Percentiles rank a stretch among this genome's conserved stretches.
Conservation (phyloP, 2,888 invertebrate genomes). For the Aporophyla nigra region DNA sequence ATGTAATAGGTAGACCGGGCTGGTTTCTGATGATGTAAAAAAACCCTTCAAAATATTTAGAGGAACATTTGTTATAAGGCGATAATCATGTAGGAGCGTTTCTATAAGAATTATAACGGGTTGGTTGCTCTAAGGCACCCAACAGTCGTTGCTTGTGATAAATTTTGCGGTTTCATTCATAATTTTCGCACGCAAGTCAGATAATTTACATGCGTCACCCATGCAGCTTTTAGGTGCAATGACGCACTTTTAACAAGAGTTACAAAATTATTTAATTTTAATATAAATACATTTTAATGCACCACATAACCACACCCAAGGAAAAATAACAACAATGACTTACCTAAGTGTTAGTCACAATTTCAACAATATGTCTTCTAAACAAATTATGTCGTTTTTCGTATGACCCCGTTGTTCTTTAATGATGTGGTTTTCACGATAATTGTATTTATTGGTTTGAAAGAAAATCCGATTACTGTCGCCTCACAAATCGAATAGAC, state of each 20-base stretch:
- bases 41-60: no score
- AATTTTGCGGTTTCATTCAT: not conserved
- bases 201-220: not conserved
- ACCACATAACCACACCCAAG: not conserved
- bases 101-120: not conserved
- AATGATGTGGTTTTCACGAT: not conserved
- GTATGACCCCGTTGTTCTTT: not conserved
- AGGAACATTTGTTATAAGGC: no score
- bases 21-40: no score
- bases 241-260: not conserved
- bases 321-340: not conserved
- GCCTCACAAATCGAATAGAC: not conserved
- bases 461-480: not conserved
- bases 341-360: constrained; percentile 11
- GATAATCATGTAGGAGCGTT: no score
- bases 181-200: not conserved
- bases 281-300: not conserved
- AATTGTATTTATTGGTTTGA: not conserved
- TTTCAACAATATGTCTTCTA: not conserved
- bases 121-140: no score
- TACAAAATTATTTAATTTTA: not conserved
- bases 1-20: no score
- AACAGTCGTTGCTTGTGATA: not conserved
- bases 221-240: not conserved
- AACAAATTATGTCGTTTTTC: not conserved